Evolutionary conservation across 2,888 invertebrate species (phyloP).

Genomic region (Pyrocoelia pectoralis): DNA sequence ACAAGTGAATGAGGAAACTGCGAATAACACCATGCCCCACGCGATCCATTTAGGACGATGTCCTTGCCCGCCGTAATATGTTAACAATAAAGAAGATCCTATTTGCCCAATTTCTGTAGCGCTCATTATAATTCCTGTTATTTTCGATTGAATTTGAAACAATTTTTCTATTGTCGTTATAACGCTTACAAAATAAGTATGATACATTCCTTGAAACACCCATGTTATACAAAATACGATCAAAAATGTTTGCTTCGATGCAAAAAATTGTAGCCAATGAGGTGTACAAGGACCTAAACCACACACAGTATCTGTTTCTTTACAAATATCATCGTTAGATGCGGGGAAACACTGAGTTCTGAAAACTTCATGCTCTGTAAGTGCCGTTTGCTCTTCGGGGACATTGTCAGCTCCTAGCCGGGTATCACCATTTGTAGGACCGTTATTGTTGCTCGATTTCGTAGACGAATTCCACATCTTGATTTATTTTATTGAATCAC

Average conservation of each 20-base stretch:
- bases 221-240: conserved; percentile 87
- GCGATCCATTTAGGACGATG: conserved; percentile 95
- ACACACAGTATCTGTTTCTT: conserved; percentile 70
- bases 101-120: conserved; percentile 95
- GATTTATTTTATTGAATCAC: conserved; percentile 18
- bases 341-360: conserved; percentile 48
- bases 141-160: conserved; percentile 90
- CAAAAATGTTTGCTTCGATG: conserved; percentile 89
- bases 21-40: conserved; percentile 89
- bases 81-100: conserved; percentile 84
- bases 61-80: conserved; percentile 90
- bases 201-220: conserved; percentile 91
- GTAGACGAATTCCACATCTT: conserved; percentile 26
- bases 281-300: conserved; percentile 84
- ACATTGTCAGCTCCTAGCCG: conserved; percentile 44
- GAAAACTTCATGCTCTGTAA: conserved; percentile 49
- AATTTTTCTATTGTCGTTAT: conserved; percentile 93
- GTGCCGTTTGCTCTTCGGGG: conserved; percentile 55
- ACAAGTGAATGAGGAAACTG: conserved; percentile 85
- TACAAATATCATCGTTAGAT: conserved; percentile 49
- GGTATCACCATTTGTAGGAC: conserved; percentile 51
- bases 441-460: conserved; percentile 52
- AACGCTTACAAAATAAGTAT: conserved; percentile 92
- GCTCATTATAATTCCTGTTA: conserved; percentile 87
- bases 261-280: conserved; percentile 77